Evolutionary conservation across 2,113 vertebrate species (phyloP), one percentile per base, ranked within the genome.

Genomic region (Ochotona curzoniae): DNA sequence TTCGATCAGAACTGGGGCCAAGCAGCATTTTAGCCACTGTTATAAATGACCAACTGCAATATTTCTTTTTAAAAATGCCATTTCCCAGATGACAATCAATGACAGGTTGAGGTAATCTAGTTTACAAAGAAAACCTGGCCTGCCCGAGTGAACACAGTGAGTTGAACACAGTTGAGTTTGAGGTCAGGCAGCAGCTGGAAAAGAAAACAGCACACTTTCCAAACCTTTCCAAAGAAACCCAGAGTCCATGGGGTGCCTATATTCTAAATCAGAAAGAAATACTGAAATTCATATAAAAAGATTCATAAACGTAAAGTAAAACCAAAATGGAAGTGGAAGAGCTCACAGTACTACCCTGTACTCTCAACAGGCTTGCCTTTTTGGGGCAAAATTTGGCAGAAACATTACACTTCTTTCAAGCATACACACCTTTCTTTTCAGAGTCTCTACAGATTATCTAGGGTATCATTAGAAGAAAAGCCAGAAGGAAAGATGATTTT

Each of bases 221-320:
- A n/a, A 32, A 49, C 71, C 47, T 87, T 90, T 92, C 71, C 70
- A 89, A 81, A 94, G 44, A 86, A 85, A 17, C 89, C 70, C 35
- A 74, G 86, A 64, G 20, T 32, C 44, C 44, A 44, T 51, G 1
- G 35, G 21, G 21, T 87, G 26, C 35, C 49, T 89, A 69, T 9
- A 78, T 74, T 70, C n/a, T 38, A 76, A 93, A 83, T 66, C 54
- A 89, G 93, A 93, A 94, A 82, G 74, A 83, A 80, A 69, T 15
- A 57, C 30, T 57, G 28, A 63, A 82, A 4, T 93, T 69, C 73
- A 70, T 75, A 84, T 20, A 93, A 92, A 3, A 71, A 82, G 38
- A 87, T 54, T 51, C 81, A 94, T 13, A 49, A 79, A 91, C 11
- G 25, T 47, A n/a, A 83, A 89, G 74, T 28, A n/a, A 87, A 83